Evolutionary conservation across 2,113 vertebrate species (phyloP).

Genomic region (Xenotilapia leptura): DNA sequence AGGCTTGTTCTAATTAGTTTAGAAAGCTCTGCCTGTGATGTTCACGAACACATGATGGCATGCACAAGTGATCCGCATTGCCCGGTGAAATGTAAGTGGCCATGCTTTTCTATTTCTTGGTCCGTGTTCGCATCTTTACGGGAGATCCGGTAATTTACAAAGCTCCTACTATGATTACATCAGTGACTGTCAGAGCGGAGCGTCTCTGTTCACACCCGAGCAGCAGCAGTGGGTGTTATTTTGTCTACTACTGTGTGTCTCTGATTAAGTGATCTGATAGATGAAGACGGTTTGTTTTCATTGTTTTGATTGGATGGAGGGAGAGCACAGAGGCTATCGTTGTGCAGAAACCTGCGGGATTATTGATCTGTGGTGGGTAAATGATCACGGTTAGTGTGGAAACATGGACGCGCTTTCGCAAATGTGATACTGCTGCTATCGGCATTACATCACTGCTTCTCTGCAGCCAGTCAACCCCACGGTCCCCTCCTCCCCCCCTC

Average conservation of each 20-base stretch:
- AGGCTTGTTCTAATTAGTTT: not conserved
- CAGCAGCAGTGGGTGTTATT: not conserved
- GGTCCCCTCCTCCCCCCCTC: not conserved
- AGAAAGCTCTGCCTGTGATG: not conserved
- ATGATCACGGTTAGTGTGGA: constrained; percentile 53
- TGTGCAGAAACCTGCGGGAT: not conserved
- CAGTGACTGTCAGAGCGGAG: not conserved
- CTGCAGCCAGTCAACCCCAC: constrained; percentile 24
- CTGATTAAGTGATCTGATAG: not conserved
- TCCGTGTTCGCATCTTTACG: not conserved
- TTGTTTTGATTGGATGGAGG: not conserved
- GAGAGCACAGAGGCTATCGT: not conserved
- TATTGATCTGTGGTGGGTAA: constrained; percentile 59
- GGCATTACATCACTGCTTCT: constrained; percentile 64
- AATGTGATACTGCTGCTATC: constrained; percentile 54
- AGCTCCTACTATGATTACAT: not conserved
- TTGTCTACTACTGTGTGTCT: not conserved
- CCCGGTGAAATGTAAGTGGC: not conserved
- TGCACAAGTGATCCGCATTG: not conserved
- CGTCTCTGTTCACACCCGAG: not conserved
- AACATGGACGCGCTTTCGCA: constrained; percentile 61
- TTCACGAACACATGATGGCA: rapidly evolving
- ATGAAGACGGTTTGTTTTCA: not conserved
- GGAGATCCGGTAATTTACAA: not conserved
- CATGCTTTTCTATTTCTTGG: not conserved